Conservation (phyloP, 2,797 vertebrate species). For the Gouania willdenowi region DNA sequence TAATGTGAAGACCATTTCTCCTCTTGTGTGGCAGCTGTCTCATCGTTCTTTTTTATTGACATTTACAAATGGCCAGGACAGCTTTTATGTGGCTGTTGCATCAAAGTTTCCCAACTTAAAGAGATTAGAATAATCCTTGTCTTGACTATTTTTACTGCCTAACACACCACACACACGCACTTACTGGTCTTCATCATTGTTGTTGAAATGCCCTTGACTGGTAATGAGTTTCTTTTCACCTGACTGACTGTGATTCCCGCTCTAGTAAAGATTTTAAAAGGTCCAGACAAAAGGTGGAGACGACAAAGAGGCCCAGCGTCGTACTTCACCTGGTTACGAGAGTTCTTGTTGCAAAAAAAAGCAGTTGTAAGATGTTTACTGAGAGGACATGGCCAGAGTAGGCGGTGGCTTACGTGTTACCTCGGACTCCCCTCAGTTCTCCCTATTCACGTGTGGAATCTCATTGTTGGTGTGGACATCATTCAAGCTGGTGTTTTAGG, state of each 20-base stretch:
- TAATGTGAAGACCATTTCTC: conserved; percentile 12
- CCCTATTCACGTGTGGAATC: conserved; percentile 76
- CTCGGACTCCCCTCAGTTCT: conserved; percentile 64
- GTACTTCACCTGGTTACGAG: conserved; percentile 62
- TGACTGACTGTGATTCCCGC: conserved; percentile 68
- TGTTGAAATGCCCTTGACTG: conserved; percentile 65
- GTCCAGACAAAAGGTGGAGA: conserved; percentile 63
- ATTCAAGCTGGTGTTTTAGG: conserved; percentile 76
- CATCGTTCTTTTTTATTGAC: background rate
- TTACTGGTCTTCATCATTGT: conserved; percentile 24
- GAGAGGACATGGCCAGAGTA: conserved; percentile 46
- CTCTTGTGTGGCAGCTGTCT: background rate
- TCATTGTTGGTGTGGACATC: conserved; percentile 70
- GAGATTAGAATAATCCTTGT: background rate
- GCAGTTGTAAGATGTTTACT: conserved; percentile 66
- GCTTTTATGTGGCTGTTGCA: background rate
- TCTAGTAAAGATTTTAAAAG: conserved; percentile 72
- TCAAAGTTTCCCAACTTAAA: background rate
- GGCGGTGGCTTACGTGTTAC: conserved; percentile 62
- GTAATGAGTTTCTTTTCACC: conserved; percentile 52
- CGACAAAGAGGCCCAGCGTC: conserved; percentile 54
- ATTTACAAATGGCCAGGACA: background rate
- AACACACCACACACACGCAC: conserved; percentile 35
- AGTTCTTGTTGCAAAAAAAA: conserved; percentile 52
- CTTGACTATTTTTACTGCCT: conserved; percentile 11